Evolutionary conservation across 2,888 invertebrate species (phyloP).

Genomic region (Nymphalis urticae): DNA sequence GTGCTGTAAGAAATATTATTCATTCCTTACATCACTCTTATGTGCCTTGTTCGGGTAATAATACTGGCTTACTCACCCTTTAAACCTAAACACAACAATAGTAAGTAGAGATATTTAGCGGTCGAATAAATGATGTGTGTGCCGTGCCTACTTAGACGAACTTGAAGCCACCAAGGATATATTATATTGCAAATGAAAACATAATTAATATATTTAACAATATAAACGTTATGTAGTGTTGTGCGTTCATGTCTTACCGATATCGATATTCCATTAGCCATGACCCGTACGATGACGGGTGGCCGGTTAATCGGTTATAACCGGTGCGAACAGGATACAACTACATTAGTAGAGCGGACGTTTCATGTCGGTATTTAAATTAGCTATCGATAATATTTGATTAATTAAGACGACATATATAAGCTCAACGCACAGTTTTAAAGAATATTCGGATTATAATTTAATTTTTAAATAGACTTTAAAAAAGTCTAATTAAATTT

Average conservation of each 20-base stretch:
- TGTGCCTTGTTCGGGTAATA: too few species aligned
- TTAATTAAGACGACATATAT: neutral
- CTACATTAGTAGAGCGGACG: slow-evolving; percentile 6
- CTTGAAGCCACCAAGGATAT: neutral
- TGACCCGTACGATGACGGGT: slow-evolving; percentile 36
- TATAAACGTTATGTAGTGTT: slow-evolving; percentile 3
- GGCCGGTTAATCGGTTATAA: slow-evolving; percentile 30
- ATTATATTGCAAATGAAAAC: neutral
- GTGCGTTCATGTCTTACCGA: slow-evolving; percentile 22
- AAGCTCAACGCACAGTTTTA: neutral
- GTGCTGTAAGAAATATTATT: too few species aligned
- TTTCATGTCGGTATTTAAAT: slow-evolving; percentile 4
- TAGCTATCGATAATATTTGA: neutral
- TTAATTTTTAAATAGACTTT: too few species aligned
- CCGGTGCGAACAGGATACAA: slow-evolving; percentile 19
- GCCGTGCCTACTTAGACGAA: too few species aligned
- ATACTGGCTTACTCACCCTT: too few species aligned
- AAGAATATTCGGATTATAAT: too few species aligned
- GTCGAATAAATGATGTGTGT: too few species aligned
- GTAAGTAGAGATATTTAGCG: too few species aligned
- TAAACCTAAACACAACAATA: too few species aligned
- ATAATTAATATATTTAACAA: neutral
- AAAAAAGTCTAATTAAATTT: too few species aligned
- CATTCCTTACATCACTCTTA: too few species aligned
- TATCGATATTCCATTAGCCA: slow-evolving; percentile 42